phyloP scores from a whole-genome alignment of 2,113 vertebrate genomes.

The Lycaon pictus region DNA sequence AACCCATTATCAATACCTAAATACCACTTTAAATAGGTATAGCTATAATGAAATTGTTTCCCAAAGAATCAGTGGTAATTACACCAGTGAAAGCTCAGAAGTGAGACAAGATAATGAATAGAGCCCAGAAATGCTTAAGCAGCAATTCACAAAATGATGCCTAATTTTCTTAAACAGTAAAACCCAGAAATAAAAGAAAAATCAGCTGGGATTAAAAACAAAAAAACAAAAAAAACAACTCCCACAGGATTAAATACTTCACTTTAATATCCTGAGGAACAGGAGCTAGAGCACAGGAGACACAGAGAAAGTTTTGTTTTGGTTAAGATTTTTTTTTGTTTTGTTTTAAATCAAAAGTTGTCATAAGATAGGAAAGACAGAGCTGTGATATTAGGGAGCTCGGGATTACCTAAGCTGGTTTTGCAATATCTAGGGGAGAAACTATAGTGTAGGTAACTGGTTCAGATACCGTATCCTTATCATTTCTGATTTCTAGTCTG shows the following conservation, averaged over 20 bases:
- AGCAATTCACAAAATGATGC: conserved; percentile 54
- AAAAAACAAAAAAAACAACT: neutral
- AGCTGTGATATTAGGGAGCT: neutral
- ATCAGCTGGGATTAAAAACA: conserved; percentile 21
- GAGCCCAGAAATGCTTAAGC: conserved; percentile 56
- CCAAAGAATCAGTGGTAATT: conserved; percentile 71
- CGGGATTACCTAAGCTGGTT: neutral
- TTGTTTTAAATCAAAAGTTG: neutral
- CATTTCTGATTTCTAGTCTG: neutral
- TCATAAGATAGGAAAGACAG: neutral
- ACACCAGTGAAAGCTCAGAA: conserved; percentile 61
- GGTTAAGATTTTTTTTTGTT: neutral
- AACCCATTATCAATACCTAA: conserved; percentile 67
- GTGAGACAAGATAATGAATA: conserved; percentile 64
- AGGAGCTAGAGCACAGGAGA: neutral
- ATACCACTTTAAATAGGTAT: conserved; percentile 65
- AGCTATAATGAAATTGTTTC: conserved; percentile 73
- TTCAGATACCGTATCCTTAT: neutral
- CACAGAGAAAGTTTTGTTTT: neutral
- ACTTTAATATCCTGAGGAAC: conserved; percentile 1
- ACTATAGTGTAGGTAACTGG: neutral
- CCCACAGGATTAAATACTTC: conserved; percentile 3
- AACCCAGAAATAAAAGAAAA: conserved; percentile 61
- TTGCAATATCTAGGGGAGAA: neutral
- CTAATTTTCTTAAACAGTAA: conserved; percentile 68